phyloP scores from a whole-genome alignment of 2,113 vertebrate genomes.

The Orycteropus afer region DNA sequence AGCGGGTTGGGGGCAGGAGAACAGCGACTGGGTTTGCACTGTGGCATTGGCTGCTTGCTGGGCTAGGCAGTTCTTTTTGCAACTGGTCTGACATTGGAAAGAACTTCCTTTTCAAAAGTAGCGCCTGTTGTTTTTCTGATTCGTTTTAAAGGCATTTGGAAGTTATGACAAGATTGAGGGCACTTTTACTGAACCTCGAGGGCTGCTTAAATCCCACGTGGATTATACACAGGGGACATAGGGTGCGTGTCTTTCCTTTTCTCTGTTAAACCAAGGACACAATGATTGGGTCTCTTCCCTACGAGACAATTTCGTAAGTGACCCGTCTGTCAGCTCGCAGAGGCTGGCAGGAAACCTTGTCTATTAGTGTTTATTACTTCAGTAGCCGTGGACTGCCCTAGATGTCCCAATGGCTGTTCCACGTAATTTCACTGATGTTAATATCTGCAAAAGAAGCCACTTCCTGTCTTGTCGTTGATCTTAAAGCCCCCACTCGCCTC shows the following conservation, averaged over 20 bases:
- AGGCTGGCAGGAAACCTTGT: not conserved
- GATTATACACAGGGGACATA: not conserved
- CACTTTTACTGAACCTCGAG: conserved; percentile 53
- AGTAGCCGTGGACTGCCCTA: not conserved
- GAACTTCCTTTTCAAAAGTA: conserved; percentile 13
- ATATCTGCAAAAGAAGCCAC: conserved; percentile 30
- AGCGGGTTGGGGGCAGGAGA: conserved; percentile 56
- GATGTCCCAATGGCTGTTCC: conserved; percentile 44
- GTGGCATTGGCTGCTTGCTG: conserved; percentile 68
- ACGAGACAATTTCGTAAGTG: not conserved
- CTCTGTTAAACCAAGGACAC: not conserved
- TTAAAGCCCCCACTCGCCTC: not conserved
- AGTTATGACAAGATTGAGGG: conserved; percentile 75
- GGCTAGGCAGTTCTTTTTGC: conserved; percentile 68
- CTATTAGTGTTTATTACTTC: not conserved
- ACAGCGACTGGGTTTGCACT: conserved; percentile 49
- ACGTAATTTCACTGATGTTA: not conserved
- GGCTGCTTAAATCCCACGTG: conserved; percentile 57
- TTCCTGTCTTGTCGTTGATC: not conserved
- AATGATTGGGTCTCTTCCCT: conserved; percentile 20
- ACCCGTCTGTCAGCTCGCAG: conserved; percentile 18
- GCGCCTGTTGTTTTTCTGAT: conserved; percentile 5
- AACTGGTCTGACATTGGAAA: conserved; percentile 65
- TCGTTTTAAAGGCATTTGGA: conserved; percentile 48
- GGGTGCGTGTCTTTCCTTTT: not conserved